Evolutionary conservation across 2,113 vertebrate species (phyloP).

Genomic region (Sapajus apella): DNA sequence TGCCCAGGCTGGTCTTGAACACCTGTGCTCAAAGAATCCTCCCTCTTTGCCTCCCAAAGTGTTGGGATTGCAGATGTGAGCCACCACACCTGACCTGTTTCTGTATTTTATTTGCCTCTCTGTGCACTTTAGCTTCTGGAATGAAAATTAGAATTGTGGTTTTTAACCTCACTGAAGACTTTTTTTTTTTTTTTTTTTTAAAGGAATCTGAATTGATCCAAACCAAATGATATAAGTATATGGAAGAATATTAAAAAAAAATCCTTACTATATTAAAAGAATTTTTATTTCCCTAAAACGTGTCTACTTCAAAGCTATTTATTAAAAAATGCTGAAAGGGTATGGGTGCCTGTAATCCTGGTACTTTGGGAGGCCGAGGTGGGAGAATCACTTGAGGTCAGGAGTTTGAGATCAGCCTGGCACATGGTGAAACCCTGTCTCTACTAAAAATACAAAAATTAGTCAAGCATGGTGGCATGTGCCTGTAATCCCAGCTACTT

Average conservation of each 20-base stretch:
- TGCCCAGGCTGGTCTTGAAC: no score
- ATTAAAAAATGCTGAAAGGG: neutral
- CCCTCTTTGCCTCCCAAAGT: no score
- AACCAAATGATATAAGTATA: neutral
- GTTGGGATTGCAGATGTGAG: no score
- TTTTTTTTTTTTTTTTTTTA: neutral
- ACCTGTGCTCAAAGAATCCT: no score
- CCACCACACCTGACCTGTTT: no score
- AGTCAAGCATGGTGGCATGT: no score
- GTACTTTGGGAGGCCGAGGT: no score
- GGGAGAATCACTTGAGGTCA: no score
- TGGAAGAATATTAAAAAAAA: neutral
- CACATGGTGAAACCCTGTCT: no score
- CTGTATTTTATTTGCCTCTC: neutral
- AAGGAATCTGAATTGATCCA: neutral
- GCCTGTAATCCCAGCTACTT: no score
- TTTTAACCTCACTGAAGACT: neutral
- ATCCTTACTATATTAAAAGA: neutral
- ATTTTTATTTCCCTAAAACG: neutral
- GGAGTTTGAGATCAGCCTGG: no score
- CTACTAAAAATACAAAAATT: no score
- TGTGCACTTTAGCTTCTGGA: neutral
- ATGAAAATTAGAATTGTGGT: neutral
- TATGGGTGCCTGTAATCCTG: neutral
- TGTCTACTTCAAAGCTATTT: neutral